A percentile compares a stretch with the other conserved stretches of the same genome.
phyloP scores from a whole-genome alignment of 1,140 invertebrate species.

The Bombus waltoni region DNA sequence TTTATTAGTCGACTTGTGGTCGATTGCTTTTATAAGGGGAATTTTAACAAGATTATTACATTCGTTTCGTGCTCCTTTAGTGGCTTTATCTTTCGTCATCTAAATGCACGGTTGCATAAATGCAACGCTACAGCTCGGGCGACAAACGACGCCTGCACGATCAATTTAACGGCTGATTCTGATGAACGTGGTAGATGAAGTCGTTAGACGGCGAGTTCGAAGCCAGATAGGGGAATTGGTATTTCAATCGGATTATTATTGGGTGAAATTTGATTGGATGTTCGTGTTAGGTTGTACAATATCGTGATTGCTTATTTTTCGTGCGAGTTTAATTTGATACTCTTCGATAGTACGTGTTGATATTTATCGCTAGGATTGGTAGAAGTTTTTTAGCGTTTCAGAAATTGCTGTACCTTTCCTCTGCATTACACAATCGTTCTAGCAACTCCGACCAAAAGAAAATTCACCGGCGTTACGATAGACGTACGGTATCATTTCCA shows the following conservation, averaged over 20 bases:
- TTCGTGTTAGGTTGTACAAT: not conserved
- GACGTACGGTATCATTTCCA: not conserved
- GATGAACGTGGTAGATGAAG: constrained; percentile 33
- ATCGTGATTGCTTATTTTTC: not conserved
- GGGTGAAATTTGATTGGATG: constrained; percentile 20
- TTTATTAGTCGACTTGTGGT: not conserved
- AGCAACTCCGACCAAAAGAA: no score
- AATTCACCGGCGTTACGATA: no score
- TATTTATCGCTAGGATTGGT: not conserved
- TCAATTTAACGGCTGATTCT: constrained; percentile 37
- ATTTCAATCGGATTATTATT: not conserved
- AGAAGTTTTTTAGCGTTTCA: not conserved
- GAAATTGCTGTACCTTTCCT: not conserved
- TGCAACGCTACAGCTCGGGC: not conserved
- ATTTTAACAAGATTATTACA: constrained; percentile 58
- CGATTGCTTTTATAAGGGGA: not conserved
- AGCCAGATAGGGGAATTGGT: not conserved
- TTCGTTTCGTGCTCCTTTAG: constrained; percentile 40
- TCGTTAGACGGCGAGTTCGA: not conserved
- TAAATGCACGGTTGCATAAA: constrained; percentile 43
- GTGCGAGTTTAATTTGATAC: not conserved
- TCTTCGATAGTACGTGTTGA: not conserved
- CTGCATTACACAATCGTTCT: not conserved
- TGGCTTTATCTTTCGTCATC: constrained; percentile 53
- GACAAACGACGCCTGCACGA: constrained; percentile 41